Evolutionary conservation across 2,888 invertebrate species (phyloP).

Genomic region (Diarsia dahlii): DNA sequence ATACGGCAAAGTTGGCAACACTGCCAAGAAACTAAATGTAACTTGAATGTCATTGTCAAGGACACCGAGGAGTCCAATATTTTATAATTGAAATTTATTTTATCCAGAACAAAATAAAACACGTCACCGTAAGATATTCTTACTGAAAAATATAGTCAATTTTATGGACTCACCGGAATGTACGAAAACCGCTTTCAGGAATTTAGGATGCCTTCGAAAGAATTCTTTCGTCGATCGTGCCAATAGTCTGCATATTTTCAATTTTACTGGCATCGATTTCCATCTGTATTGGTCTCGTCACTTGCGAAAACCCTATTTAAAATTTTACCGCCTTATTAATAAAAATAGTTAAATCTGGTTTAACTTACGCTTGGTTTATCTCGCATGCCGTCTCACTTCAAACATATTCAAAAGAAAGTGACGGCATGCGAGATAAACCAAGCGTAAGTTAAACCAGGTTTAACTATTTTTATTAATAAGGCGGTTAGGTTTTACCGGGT

Average conservation of each 20-base stretch:
- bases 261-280: neutral
- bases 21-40: conserved; percentile 63
- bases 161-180: neutral
- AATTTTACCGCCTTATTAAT: too few species aligned
- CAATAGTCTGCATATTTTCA: neutral
- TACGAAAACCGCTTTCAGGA: neutral
- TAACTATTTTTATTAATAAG: too few species aligned
- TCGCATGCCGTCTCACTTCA: too few species aligned
- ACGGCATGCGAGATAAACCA: too few species aligned
- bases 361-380: too few species aligned
- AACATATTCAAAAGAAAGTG: too few species aligned
- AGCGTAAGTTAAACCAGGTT: too few species aligned
- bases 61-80: conserved; percentile 19
- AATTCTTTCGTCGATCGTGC: neutral
- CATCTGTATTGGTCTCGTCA: neutral
- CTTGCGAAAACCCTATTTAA: neutral
- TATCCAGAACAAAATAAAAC: neutral
- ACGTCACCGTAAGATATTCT: neutral
- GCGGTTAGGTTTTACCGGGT: too few species aligned
- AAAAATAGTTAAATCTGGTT: too few species aligned
- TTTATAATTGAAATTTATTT: conserved; percentile 18
- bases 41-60: conserved; percentile 67
- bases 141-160: conserved; percentile 5
- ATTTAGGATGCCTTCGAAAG: neutral
- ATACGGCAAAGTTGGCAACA: conserved; percentile 56